A percentile compares a stretch with the other conserved stretches of the same genome.
Conservation (phyloP, 1,140 invertebrate species). For the Drosophila pruinosa region DNA sequence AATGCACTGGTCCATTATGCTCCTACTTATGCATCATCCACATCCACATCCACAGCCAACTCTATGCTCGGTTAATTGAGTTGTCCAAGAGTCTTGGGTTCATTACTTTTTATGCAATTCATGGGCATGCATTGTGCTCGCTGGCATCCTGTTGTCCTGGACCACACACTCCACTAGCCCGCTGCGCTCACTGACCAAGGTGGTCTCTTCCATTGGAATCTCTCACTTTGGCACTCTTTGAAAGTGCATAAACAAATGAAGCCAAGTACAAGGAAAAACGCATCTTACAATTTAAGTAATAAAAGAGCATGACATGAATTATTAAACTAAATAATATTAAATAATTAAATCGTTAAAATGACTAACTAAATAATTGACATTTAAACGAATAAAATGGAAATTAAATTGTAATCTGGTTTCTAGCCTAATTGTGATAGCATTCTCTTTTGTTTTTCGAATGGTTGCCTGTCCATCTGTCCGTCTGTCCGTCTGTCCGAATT, state of each 20-base stretch:
- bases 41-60: not conserved
- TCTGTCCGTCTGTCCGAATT: not conserved
- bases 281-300: too few relatives aligned
- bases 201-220: not conserved
- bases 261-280: too few relatives aligned
- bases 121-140: conserved; percentile 64
- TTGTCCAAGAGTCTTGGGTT: conserved; percentile 43
- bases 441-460: not conserved
- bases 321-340: too few relatives aligned
- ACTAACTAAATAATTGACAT: too few relatives aligned
- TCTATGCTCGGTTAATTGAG: conserved; percentile 65
- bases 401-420: too few relatives aligned
- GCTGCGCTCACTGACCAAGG: not conserved
- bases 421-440: too few relatives aligned
- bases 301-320: too few relatives aligned
- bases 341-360: too few relatives aligned
- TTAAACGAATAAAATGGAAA: too few relatives aligned
- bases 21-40: conserved; percentile 53
- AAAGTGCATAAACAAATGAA: too few relatives aligned
- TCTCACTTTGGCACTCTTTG: too few relatives aligned
- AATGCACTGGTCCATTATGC: conserved; percentile 1
- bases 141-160: conserved; percentile 64
- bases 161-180: conserved; percentile 59
- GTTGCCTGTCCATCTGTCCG: not conserved
- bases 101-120: conserved; percentile 74